Percentiles rank a stretch among this genome's conserved stretches.
Conservation (phyloP, 2,888 invertebrate genomes). For the Artemia sinica region DNA sequence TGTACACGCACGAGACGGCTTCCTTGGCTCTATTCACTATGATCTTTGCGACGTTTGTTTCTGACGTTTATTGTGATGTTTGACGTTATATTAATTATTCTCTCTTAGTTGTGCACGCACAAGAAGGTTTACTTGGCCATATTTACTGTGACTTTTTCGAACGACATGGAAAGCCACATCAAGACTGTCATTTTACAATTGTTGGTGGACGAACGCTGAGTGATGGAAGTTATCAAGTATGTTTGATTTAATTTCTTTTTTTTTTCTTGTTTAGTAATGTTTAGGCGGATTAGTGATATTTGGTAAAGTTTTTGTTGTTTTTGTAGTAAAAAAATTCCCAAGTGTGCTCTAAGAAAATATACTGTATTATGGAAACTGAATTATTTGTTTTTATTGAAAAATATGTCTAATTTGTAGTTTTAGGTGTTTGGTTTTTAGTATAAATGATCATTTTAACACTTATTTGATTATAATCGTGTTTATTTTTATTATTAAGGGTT, state of each 20-base stretch:
- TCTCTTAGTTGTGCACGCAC: constrained; percentile 52
- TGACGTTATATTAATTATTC: constrained; percentile 18
- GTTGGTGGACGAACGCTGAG: constrained; percentile 65
- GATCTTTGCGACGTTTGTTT: constrained; percentile 64
- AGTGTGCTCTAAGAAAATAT: too few species aligned
- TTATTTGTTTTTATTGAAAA: too few species aligned
- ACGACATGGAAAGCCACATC: constrained; percentile 73
- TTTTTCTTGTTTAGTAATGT: too few species aligned
- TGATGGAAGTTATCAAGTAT: constrained; percentile 63
- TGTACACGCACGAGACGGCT: constrained; percentile 55
- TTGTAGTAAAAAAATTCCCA: too few species aligned
- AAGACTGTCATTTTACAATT: constrained; percentile 98
- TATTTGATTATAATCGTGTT: background rate
- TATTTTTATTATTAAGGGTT: constrained; percentile 10
- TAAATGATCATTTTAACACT: background rate
- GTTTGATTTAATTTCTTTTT: background rate
- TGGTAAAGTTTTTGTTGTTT: too few species aligned
- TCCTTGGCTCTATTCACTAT: constrained; percentile 86
- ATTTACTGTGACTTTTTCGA: constrained; percentile 96
- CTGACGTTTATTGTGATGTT: background rate
- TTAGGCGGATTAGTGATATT: too few species aligned
- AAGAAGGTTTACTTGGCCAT: constrained; percentile 64
- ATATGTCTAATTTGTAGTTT: background rate
- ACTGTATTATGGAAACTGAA: too few species aligned
- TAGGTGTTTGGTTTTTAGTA: background rate